These are phyloP conservation scores for Grammomys surdaster DNA, from an alignment of 2,113 vertebrate species.

Conservation along the genomic window DNA sequence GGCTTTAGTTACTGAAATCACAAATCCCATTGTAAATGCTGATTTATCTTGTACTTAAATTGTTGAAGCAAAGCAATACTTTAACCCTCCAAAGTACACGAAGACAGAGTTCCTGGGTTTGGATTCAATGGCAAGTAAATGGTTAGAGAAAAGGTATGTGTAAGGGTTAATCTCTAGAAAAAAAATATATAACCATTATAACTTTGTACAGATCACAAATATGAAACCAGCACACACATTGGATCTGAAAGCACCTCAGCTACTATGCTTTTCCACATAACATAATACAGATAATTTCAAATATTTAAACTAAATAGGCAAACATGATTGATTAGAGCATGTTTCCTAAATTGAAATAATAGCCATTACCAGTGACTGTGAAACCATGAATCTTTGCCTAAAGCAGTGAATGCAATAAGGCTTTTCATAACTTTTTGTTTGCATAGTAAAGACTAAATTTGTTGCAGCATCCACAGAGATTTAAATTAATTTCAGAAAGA, in stretches of 20 bases:
- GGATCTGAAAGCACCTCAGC: neutral
- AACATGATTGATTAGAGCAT: conserved; percentile 82
- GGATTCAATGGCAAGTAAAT: neutral
- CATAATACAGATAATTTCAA: conserved; percentile 79
- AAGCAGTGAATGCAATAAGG: conserved; percentile 85
- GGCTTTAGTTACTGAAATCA: neutral
- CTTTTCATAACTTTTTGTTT: conserved; percentile 87
- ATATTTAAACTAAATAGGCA: conserved; percentile 75
- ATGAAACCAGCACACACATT: neutral
- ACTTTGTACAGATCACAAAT: neutral
- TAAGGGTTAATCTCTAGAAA: neutral
- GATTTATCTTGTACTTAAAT: conserved; percentile 23
- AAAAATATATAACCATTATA: too few species aligned
- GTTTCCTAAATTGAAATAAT: conserved; percentile 83
- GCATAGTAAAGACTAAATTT: conserved; percentile 88
- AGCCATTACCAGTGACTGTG: conserved; percentile 81
- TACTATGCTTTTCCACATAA: conserved; percentile 64
- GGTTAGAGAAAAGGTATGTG: neutral
- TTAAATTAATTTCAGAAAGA: conserved; percentile 92
- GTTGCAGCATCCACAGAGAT: conserved; percentile 88
- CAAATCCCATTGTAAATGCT: neutral
- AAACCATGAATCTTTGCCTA: conserved; percentile 88
- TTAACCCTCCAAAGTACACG: neutral
- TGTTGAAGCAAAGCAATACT: neutral
- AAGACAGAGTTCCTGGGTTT: neutral